Conservation (phyloP, 2,797 vertebrate genomes). For the Trachurus trachurus region DNA sequence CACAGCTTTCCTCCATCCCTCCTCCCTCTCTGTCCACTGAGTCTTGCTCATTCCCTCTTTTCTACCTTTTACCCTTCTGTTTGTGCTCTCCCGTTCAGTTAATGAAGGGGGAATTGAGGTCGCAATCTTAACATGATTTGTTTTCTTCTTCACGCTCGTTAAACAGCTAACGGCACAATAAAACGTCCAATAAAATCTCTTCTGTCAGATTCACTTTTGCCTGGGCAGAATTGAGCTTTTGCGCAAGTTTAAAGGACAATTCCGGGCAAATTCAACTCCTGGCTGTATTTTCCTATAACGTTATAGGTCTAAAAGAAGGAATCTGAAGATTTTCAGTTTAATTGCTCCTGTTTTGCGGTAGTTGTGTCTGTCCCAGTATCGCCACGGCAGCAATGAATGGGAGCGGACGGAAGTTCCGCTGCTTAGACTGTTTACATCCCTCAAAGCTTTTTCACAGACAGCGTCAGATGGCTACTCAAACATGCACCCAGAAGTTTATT, state of each 20-base stretch:
- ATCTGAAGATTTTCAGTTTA: no score
- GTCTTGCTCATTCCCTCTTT: constrained; percentile 21
- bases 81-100: constrained; percentile 32
- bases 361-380: no score
- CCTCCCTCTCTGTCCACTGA: constrained; percentile 15
- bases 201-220: constrained; percentile 25
- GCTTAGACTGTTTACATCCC: no score
- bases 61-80: constrained; percentile 5
- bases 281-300: no score
- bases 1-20: constrained; percentile 13
- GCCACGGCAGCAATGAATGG: no score
- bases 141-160: constrained; percentile 43
- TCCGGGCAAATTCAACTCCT: no score
- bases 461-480: no score
- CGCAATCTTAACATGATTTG: constrained; percentile 29
- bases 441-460: no score
- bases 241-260: constrained; percentile 31
- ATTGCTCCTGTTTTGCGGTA: no score
- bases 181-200: constrained; percentile 40
- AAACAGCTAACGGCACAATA: constrained; percentile 38
- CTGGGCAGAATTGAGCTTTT: constrained; percentile 22
- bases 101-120: constrained; percentile 51
- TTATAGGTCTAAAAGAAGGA: no score
- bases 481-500: no score
- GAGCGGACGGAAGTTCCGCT: no score